Evolutionary conservation across 2,797 vertebrate genomes (phyloP), one percentile per base, ranked within the genome.

Genomic region (Mus minutoides): DNA sequence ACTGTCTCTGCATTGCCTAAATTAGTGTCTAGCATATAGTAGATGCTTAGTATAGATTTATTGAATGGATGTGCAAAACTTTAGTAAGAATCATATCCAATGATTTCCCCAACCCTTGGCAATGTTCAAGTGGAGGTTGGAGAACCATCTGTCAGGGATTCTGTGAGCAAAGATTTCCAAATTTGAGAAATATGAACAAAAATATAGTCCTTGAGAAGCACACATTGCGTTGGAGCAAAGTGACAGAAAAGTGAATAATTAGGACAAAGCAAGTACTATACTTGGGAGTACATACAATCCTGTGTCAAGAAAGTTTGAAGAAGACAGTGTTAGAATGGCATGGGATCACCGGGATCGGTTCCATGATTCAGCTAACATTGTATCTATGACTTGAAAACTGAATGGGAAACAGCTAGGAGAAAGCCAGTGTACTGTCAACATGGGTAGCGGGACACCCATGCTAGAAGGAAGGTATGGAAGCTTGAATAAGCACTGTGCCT

Each of bases 91-190:
- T 82, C 49, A 79, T 80, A 95, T 76, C 79, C 90, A 95, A n/a
- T 49, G 80, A 97, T 91, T 94, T 95, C 86, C 84, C 86, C 96
- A 87, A 96, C 89, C 49, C 71, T 96, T 97, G 92, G 94, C 96
- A 96, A 71, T 92, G 40, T 89, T 97, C 88, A 91, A 73, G 92
- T 62, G 93, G 90, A 97, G 90, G 69, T 46, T 94, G 76, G 83
- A 86, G 54, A 92, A 78, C 96, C 96, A 97, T 97, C 95, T 97
- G 96, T 96, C 64, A 80, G 62, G 86, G 91, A 97, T 80, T 62
- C 85, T 88, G 54, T 92, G 93, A 94, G 82, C 64, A 84, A 93
- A 84, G 34, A 73, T 97, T 94, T 95, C 83, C 88, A 89, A 87
- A 96, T 95, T 80, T 95, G 88, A 97, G 82, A 94, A 91, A 93